Evolutionary conservation across 2,888 invertebrate species (phyloP).

Genomic region (Phorcus lineatus): DNA sequence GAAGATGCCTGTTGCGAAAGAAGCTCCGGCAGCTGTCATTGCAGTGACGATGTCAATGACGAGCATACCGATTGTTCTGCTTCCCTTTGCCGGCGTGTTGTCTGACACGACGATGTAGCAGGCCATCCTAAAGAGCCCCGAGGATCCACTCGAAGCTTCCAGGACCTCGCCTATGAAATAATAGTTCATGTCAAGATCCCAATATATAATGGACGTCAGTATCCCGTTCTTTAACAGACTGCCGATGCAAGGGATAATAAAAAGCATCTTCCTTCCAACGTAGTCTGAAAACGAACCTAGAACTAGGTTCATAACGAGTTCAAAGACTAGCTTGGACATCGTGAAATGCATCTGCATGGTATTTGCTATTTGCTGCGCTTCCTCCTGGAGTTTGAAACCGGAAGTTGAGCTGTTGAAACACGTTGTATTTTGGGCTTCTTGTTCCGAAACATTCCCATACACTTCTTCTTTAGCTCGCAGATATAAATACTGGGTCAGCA

Average conservation of each 20-base stretch:
- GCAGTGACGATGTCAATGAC: conserved; percentile 32
- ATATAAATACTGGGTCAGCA: too few species aligned
- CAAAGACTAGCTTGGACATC: not conserved
- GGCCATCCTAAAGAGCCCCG: conserved; percentile 34
- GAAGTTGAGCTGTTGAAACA: not conserved
- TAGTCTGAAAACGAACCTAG: conserved; percentile 33
- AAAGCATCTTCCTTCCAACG: conserved; percentile 36
- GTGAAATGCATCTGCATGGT: not conserved
- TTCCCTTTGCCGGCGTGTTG: conserved; percentile 37
- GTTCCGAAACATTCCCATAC: too few species aligned
- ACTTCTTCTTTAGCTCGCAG: too few species aligned
- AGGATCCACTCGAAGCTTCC: conserved; percentile 42
- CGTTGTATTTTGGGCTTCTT: not conserved
- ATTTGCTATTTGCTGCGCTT: not conserved
- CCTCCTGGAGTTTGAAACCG: not conserved
- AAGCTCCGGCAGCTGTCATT: not conserved
- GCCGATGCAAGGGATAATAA: conserved; percentile 25
- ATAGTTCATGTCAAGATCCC: conserved; percentile 33
- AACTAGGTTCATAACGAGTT: not conserved
- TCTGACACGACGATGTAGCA: conserved; percentile 41
- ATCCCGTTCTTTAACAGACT: conserved; percentile 8
- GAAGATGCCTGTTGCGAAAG: not conserved
- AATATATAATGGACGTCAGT: conserved; percentile 38
- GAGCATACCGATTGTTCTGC: conserved; percentile 35
- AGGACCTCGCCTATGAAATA: conserved; percentile 37